Conservation (phyloP, 2,888 invertebrate species). For the Drosophila mayaguana region DNA sequence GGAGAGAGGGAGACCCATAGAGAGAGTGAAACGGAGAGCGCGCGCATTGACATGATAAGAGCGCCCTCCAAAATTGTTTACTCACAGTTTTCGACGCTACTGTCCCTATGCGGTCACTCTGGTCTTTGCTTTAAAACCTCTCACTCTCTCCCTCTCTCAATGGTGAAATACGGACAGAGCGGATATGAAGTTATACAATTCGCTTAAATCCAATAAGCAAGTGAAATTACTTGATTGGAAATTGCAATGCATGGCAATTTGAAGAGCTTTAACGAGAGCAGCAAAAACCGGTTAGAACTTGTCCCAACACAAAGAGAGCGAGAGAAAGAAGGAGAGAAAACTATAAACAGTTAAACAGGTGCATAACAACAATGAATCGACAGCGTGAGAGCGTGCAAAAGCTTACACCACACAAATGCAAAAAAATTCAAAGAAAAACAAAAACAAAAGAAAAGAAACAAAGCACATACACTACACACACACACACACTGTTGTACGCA, state of each 20-base stretch:
- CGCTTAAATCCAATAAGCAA: conserved; percentile 50
- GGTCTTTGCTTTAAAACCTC: background rate
- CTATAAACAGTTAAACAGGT: conserved; percentile 77
- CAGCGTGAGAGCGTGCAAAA: conserved; percentile 37
- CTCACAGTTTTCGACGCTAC: conserved; percentile 60
- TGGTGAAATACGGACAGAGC: background rate
- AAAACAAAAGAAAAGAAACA: conserved; percentile 1
- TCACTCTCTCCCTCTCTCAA: background rate
- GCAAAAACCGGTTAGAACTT: conserved; percentile 67
- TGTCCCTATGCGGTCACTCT: conserved; percentile 51
- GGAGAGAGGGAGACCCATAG: conserved; percentile 11
- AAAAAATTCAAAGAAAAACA: conserved; percentile 1
- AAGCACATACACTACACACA: background rate
- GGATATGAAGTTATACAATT: conserved; percentile 60
- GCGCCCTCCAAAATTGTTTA: conserved; percentile 57
- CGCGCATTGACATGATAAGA: conserved; percentile 38
- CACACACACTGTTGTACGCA: background rate
- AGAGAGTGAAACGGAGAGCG: conserved; percentile 4
- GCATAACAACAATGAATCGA: conserved; percentile 52
- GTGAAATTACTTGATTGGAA: conserved; percentile 64
- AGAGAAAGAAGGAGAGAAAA: conserved; percentile 22
- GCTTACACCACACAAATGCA: conserved; percentile 28
- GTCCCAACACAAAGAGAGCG: conserved; percentile 29
- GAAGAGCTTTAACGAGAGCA: conserved; percentile 31
- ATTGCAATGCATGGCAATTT: conserved; percentile 64